A percentile compares a stretch with the other conserved stretches of the same genome.
phyloP scores from a whole-genome alignment of 92 coral and sea anemone genomes.

The Siderastrea siderea region DNA sequence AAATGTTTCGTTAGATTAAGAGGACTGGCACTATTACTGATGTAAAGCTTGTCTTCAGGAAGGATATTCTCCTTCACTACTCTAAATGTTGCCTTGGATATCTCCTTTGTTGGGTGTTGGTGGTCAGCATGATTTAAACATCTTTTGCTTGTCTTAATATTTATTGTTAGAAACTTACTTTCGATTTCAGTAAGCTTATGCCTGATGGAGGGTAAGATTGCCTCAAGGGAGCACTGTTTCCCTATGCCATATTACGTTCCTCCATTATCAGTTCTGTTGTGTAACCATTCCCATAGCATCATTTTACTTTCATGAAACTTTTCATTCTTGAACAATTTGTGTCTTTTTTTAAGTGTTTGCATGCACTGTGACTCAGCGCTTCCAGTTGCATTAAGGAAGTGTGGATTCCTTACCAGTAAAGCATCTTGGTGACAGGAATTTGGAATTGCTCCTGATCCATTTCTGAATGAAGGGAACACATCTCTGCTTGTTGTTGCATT shows the following conservation, averaged over 20 bases:
- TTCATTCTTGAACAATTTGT: not conserved
- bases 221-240: conserved; percentile 31
- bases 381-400: not conserved
- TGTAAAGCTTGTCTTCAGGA: not conserved
- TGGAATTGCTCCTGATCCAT: conserved; percentile 11
- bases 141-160: not conserved
- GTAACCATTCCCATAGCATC: conserved; percentile 33
- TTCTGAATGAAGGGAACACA: not conserved
- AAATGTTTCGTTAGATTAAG: not conserved
- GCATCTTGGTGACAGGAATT: conserved; percentile 33
- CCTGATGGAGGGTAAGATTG: not conserved
- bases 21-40: not conserved
- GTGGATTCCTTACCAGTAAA: conserved; percentile 3
- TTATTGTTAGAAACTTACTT: not conserved
- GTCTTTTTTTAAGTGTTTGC: not conserved
- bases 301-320: conserved; percentile 47
- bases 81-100: not conserved
- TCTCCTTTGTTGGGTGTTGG: not conserved
- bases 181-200: not conserved
- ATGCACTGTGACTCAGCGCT: not conserved
- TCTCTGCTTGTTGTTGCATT: conserved; percentile 2
- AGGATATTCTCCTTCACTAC: not conserved
- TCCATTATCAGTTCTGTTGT: conserved; percentile 6
- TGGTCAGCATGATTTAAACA: conserved; percentile 3
- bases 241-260: conserved; percentile 54